Base-by-base conservation (phyloP, 2,888 invertebrate species). In the Epiperipatus broadwayi region DNA sequence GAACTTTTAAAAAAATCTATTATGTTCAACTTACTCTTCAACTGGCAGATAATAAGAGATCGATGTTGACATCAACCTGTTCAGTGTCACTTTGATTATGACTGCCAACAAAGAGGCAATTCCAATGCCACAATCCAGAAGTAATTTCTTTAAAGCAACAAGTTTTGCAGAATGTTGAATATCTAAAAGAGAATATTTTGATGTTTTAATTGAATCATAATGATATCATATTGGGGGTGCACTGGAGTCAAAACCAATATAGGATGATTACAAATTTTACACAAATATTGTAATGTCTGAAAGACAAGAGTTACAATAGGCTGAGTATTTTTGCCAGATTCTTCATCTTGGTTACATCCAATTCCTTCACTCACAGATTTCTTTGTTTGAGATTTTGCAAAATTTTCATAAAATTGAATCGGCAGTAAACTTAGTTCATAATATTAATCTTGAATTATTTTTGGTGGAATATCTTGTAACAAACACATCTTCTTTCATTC, bases 381-480 rank as follows among this genome's bases (percentile, higher is more conserved):
- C 45, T 51, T 52, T 19, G 54, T 55, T 39, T 52, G 50, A 7
- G 55, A 53, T 37, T 50, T 49, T 20, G 56, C 51, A 49, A 58
- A 59, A 46, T 60, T 59, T 46, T 56, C 55, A 49, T 65, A 65
- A 5, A 33, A 16, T 5, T 21, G 34, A 19, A 15, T n/a, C 53
- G 65, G 64, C 20, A 63, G 48, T 2, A 55, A 53, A 38, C 60
- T 63, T 43, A 67, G 53, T 43, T 64, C 57, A 52, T 65, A 66
- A 49, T 60, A 59, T 49, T 62, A 63, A 48, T 66, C 65, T 49
- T 66, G 60, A 25, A 61, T 58, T 35, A 65, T 62, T 48, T 67
- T 66, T 4, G 65, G 64, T 20, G 66, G 66, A 43, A 66, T 52
- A 43, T 66, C 66, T 42, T 58, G 52, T 16, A 67, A n/a, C n/a